Evolutionary conservation across 2,888 invertebrate genomes (phyloP), one percentile per base, ranked within the genome.

Genomic region (Oligia fasciuncula): DNA sequence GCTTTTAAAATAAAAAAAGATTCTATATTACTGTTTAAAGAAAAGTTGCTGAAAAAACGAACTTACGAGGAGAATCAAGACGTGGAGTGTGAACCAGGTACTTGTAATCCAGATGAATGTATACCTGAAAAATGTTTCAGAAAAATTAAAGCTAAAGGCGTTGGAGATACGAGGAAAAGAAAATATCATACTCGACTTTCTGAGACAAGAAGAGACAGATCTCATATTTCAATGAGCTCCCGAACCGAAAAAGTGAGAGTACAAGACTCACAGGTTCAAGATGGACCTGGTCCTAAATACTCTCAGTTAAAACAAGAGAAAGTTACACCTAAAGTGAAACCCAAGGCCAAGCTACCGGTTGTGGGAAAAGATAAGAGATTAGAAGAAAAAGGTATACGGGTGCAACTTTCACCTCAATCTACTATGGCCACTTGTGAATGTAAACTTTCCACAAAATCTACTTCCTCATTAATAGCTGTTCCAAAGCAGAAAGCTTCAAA

Each of bases 1-100:
- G 85, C 23, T 68, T 90, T 91, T 70, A 88, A 80, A 72, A 87
- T 92, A 62, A 91, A 81, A 87, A 94, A 92, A 84, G 94, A 94
- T 90, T 94, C 93, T 9, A 73, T 93, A 62, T 79, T 75, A 54
- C 83, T 93, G 69, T 92, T 87, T 79, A 90, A 87, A 81, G 93
- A 93, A 73, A 90, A 92, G 57, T 76, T 92, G n/a, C 89, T 77
- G 70, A 89, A 80, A 80, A 92, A 91, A 81, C 78, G 79, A 73
- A 57, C 66, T 19, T 60, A 89, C 46, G 40, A 68, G 2, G 67
- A 83, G 54, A 80, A 80, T 83, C 85, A 91, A 73, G 73, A 76
- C n/a, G 86, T 85, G 75, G 81, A 79, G 60, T 87, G 89, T 83
- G 83, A 84, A 60, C 76, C 84, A 35, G 85, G 78, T 57, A 81